Evolutionary conservation across 2,888 invertebrate species (phyloP).

Genomic region (Meloe dianella): DNA sequence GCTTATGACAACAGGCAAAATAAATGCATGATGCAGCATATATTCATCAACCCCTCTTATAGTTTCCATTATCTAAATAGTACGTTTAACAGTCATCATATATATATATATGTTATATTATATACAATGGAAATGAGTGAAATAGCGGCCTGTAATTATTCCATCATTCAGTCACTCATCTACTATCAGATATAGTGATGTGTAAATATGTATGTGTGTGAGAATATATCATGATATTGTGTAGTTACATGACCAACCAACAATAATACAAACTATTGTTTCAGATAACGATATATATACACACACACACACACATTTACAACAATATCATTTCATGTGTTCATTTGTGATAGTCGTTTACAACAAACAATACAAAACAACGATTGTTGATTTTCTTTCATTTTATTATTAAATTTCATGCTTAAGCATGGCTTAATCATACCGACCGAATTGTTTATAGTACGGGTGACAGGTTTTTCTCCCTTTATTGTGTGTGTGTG

Average conservation of each 20-base stretch:
- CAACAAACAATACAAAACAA: background rate
- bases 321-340: constrained; percentile 18
- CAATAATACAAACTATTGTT: constrained; percentile 30
- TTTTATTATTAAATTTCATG: background rate
- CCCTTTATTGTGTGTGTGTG: too few relatives aligned
- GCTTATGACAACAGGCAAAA: constrained; percentile 15
- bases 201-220: constrained; percentile 35
- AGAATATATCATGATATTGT: constrained; percentile 35
- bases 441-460: background rate
- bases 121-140: constrained; percentile 53
- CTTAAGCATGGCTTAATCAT: background rate
- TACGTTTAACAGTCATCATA: constrained; percentile 46
- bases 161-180: constrained; percentile 55
- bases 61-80: constrained; percentile 44
- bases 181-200: constrained; percentile 44
- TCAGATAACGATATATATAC: constrained; percentile 22
- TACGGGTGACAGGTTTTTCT: background rate
- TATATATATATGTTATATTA: background rate
- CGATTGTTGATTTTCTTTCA: background rate
- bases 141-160: constrained; percentile 57
- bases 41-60: constrained; percentile 43
- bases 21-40: constrained; percentile 45
- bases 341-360: background rate
- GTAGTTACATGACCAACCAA: constrained; percentile 18
- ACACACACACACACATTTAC: background rate